These are phyloP conservation scores for Coenonympha glycerion DNA, from an alignment of 2,888 invertebrate species.

Conservation along the genomic window DNA sequence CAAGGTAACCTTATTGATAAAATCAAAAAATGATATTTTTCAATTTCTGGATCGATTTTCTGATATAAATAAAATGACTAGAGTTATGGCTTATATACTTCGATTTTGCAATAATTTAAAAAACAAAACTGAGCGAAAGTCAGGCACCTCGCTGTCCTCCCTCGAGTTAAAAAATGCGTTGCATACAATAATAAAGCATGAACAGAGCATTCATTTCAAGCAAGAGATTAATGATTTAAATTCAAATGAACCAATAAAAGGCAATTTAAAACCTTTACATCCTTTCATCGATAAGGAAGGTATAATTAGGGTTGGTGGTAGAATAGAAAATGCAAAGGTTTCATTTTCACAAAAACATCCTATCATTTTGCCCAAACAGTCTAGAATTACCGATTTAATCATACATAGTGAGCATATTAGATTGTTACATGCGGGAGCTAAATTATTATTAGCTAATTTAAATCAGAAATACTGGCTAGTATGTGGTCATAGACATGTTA, in stretches of 20 bases:
- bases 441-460: not conserved
- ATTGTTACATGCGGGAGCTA: conserved; percentile 16
- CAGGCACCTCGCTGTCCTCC: not conserved
- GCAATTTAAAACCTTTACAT: conserved; percentile 15
- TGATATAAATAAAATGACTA: not conserved
- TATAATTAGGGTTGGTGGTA: conserved; percentile 25
- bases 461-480: conserved; percentile 15
- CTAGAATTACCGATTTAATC: conserved; percentile 20
- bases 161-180: not conserved
- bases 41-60: not conserved
- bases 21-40: not conserved
- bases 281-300: conserved; percentile 26
- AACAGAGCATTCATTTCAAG: conserved; percentile 22
- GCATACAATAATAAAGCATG: not conserved
- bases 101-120: not conserved
- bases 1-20: not conserved
- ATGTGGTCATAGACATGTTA: conserved; percentile 14
- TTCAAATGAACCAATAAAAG: conserved; percentile 4
- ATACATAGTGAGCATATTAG: conserved; percentile 17
- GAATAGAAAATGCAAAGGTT: conserved; percentile 22
- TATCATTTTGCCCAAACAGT: conserved; percentile 21
- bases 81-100: not conserved
- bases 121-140: not conserved
- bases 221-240: conserved; percentile 16
- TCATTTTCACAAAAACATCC: conserved; percentile 21